Conservation (phyloP, 2,888 invertebrate species). For the Lucinisca nassula region DNA sequence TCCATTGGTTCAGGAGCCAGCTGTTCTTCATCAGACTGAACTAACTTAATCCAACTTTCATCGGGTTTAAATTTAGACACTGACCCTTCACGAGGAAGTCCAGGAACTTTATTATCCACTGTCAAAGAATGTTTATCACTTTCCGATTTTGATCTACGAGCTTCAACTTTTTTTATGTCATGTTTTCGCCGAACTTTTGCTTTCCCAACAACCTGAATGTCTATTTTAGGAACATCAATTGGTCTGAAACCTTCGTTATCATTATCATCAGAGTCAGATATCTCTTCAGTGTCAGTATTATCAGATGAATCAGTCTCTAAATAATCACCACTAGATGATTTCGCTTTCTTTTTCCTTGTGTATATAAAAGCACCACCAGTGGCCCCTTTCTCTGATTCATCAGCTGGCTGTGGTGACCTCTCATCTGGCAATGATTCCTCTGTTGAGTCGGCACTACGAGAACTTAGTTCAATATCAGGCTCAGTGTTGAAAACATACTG, state of each 20-base stretch:
- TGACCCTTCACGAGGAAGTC: conserved; percentile 51
- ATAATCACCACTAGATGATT: conserved; percentile 44
- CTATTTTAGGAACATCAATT: conserved; percentile 52
- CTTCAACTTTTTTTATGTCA: conserved; percentile 29
- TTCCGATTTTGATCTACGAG: conserved; percentile 55
- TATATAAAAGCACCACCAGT: conserved; percentile 1
- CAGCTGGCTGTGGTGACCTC: conserved; percentile 69
- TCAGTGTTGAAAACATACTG: conserved; percentile 63
- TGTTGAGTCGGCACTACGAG: conserved; percentile 83
- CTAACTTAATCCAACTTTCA: conserved; percentile 75
- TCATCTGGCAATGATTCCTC: conserved; percentile 80
- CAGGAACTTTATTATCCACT: not conserved
- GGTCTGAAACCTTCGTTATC: conserved; percentile 40
- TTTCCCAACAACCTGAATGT: not conserved
- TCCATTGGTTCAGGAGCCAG: conserved; percentile 10
- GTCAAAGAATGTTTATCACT: conserved; percentile 50
- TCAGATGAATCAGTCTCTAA: conserved; percentile 40
- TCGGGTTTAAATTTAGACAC: conserved; percentile 67
- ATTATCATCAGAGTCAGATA: conserved; percentile 14
- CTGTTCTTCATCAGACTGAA: conserved; percentile 34
- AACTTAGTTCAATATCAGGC: conserved; percentile 79
- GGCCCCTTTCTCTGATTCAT: not conserved
- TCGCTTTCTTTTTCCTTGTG: conserved; percentile 26
- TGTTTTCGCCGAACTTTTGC: not conserved
- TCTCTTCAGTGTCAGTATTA: conserved; percentile 23